Percentiles rank a stretch among this genome's conserved stretches.
phyloP scores from a whole-genome alignment of 1,140 invertebrate genomes.

The Solenopsis fugax region DNA sequence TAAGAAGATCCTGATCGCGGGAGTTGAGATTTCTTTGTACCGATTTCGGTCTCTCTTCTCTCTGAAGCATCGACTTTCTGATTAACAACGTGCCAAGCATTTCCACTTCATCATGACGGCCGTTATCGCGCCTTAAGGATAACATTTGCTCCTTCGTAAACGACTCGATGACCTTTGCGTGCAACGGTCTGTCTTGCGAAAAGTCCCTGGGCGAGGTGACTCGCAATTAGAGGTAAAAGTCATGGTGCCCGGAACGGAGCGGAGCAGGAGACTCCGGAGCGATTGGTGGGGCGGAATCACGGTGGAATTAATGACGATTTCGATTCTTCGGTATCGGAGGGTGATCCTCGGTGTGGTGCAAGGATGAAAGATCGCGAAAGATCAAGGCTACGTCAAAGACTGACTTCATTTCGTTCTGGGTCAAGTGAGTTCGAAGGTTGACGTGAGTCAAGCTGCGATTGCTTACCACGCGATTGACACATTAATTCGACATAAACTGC shows the following conservation, averaged over 20 bases:
- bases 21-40: constrained; percentile 26
- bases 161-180: constrained; percentile 73
- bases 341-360: constrained; percentile 7
- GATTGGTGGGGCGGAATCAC: constrained; percentile 24
- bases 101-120: constrained; percentile 63
- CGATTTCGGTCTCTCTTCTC: constrained; percentile 48
- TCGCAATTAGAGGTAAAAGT: constrained; percentile 76
- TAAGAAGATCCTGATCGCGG: constrained; percentile 17
- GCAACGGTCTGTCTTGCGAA: constrained; percentile 67
- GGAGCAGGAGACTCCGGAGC: constrained; percentile 19
- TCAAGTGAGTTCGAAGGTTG: constrained; percentile 57
- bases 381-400: constrained; percentile 53
- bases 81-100: constrained; percentile 56
- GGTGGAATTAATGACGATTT: constrained; percentile 61
- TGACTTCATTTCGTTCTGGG: constrained; percentile 49
- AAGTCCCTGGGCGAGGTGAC: constrained; percentile 69
- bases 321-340: constrained; percentile 31
- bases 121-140: constrained; percentile 68
- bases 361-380: constrained; percentile 52
- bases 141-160: constrained; percentile 71
- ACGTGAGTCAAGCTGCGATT: constrained; percentile 50
- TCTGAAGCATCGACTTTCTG: constrained; percentile 31
- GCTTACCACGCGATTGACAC: constrained; percentile 42
- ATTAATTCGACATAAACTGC: constrained; percentile 34
- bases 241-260: constrained; percentile 58